These are phyloP conservation scores for Lepidothrix coronata DNA, from an alignment of 2,113 vertebrate genomes.

Conservation along the genomic window DNA sequence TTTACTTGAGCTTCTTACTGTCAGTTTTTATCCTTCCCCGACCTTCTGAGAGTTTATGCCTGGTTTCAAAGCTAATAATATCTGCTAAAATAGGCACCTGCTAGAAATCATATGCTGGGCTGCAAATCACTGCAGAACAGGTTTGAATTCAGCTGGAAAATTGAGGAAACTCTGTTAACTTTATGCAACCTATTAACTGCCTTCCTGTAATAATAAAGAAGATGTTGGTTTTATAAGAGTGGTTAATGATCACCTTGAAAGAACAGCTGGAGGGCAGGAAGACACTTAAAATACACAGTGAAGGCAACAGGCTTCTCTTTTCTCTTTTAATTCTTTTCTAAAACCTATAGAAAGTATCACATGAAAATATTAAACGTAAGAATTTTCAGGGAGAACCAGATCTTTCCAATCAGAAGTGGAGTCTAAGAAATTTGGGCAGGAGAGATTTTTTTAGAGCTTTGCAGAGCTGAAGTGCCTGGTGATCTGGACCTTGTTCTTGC, in stretches of 20 bases:
- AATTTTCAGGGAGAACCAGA: not conserved
- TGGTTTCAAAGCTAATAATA: conserved; percentile 31
- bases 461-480: not conserved
- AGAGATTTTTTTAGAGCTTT: not conserved
- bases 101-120: not conserved
- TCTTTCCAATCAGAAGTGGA: not conserved
- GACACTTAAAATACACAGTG: not conserved
- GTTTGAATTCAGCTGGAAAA: conserved; percentile 39
- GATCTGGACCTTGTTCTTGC: not conserved
- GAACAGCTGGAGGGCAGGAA: not conserved
- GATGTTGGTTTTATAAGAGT: not conserved
- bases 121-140: not conserved
- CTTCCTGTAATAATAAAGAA: not conserved
- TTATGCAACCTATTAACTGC: not conserved
- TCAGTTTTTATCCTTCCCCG: conserved; percentile 28
- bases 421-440: not conserved
- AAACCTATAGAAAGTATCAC: not conserved
- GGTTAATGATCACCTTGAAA: not conserved
- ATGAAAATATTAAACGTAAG: not conserved
- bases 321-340: not conserved
- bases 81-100: not conserved
- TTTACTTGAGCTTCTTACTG: conserved; percentile 20
- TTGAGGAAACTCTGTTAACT: not conserved
- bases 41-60: conserved; percentile 22
- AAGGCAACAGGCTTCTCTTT: not conserved